A percentile compares a stretch with the other conserved stretches of the same genome.
Evolutionary conservation across 2,888 invertebrate species (phyloP).

Genomic region (Spodoptera littoralis): DNA sequence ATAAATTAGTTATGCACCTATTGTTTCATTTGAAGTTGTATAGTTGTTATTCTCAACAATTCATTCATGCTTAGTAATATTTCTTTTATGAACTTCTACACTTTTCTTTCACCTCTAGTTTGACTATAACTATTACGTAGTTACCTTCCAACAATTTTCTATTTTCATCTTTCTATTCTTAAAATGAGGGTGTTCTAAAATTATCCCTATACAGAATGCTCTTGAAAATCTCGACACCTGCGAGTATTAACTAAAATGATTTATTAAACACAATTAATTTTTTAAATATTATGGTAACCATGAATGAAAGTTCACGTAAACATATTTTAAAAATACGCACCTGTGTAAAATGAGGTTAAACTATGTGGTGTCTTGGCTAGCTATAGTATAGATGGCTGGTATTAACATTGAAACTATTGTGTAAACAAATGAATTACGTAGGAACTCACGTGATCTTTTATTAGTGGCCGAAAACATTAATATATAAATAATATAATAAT

Average conservation of each 20-base stretch:
- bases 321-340: slow-evolving; percentile 37
- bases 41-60: slow-evolving; percentile 2
- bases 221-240: slow-evolving; percentile 58
- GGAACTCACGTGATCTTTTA: no score
- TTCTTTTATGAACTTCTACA: background rate
- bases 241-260: slow-evolving; percentile 32
- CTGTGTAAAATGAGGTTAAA: slow-evolving; percentile 32
- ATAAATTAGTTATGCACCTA: slow-evolving; percentile 27
- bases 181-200: no score
- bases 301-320: slow-evolving; percentile 37
- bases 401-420: slow-evolving; percentile 20
- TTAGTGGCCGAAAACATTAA: no score
- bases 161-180: no score
- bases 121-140: no score
- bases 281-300: slow-evolving; percentile 20
- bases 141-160: no score
- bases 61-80: slow-evolving; percentile 4
- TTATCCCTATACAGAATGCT: slow-evolving; percentile 8
- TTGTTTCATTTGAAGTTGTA: slow-evolving; percentile 7
- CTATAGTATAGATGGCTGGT: background rate
- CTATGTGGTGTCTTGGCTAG: slow-evolving; percentile 6
- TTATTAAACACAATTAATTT: slow-evolving; percentile 31
- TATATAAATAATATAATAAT: no score
- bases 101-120: no score
- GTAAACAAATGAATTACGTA: background rate